phyloP scores from a whole-genome alignment of 2,888 invertebrate species.

The Ophion costatus region DNA sequence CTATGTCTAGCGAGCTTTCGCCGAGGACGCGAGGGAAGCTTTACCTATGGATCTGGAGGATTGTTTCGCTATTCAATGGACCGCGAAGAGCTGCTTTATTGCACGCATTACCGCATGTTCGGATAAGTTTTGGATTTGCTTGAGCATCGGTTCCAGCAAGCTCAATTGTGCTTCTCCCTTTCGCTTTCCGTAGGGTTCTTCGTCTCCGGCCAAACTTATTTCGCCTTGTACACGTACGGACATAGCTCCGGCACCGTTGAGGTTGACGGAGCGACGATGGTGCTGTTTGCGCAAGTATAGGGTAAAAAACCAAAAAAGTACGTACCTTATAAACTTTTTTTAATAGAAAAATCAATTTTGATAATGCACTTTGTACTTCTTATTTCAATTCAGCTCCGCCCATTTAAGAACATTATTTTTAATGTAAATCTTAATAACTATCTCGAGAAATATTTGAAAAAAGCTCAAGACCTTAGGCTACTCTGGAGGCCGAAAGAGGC shows the following conservation, averaged over 20 bases:
- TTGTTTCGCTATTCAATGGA: conserved; percentile 50
- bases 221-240: neutral
- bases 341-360: no score
- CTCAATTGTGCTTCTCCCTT: neutral
- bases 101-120: conserved; percentile 22
- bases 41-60: conserved; percentile 1
- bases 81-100: conserved; percentile 41
- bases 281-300: neutral
- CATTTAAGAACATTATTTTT: no score
- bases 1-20: conserved; percentile 24
- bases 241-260: no score
- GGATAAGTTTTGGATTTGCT: conserved; percentile 23
- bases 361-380: no score
- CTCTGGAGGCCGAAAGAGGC: no score
- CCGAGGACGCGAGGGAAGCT: neutral
- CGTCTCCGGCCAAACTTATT: neutral
- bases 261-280: neutral
- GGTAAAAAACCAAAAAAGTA: neutral
- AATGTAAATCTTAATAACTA: no score
- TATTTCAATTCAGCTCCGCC: no score
- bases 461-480: no score
- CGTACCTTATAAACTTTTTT: no score
- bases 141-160: conserved; percentile 14
- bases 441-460: no score
- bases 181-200: neutral